phyloP scores from a whole-genome alignment of 2,113 vertebrate genomes.

The Lynx canadensis region DNA sequence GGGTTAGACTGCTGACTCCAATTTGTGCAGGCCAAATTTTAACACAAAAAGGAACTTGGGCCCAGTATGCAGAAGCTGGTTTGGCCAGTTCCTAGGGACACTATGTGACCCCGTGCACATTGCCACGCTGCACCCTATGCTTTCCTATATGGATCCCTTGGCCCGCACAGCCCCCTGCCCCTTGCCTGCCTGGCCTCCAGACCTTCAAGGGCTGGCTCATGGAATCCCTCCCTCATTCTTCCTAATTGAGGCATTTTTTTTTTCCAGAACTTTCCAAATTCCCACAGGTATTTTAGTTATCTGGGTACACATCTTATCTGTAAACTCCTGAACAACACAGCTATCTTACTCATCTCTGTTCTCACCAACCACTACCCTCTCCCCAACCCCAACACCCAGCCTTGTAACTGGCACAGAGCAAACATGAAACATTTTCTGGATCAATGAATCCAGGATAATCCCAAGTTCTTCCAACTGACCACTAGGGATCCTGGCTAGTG shows the following conservation, averaged over 20 bases:
- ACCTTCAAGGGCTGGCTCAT: neutral
- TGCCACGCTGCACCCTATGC: neutral
- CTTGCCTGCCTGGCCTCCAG: neutral
- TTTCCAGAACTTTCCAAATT: neutral
- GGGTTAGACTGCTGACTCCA: neutral
- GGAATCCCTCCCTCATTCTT: neutral
- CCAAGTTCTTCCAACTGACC: neutral
- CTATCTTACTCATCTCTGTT: neutral
- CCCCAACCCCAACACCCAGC: neutral
- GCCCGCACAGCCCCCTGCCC: rapidly evolving
- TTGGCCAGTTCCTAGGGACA: neutral
- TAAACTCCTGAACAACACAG: neutral
- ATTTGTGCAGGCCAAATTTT: neutral
- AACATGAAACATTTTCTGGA: neutral
- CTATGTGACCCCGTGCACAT: neutral
- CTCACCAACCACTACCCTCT: neutral
- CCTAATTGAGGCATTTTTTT: neutral
- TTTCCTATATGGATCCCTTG: neutral
- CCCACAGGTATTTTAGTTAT: neutral
- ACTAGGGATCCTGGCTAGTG: neutral
- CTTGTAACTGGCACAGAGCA: neutral
- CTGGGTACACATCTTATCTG: neutral
- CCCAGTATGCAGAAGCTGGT: neutral
- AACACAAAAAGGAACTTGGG: neutral
- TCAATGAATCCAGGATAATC: slow-evolving; percentile 25